Conservation (phyloP, 1,140 invertebrate species). For the Teleogryllus occipitalis region DNA sequence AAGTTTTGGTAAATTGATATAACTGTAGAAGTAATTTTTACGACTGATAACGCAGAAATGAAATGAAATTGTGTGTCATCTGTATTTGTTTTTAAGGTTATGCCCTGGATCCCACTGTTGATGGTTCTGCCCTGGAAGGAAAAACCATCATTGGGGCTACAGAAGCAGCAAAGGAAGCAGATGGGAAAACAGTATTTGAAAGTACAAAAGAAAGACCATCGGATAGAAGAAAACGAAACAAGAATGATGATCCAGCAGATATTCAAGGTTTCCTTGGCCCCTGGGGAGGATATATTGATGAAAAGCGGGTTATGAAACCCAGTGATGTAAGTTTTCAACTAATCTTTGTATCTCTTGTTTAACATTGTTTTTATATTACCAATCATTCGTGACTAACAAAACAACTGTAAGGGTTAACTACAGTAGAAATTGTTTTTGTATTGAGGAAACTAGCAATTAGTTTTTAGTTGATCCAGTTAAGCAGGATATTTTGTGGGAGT, state of each 20-base stretch:
- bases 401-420: too few species aligned
- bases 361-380: too few species aligned
- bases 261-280: conserved; percentile 93
- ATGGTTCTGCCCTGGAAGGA: conserved; percentile 49
- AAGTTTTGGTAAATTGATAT: conserved; percentile 60
- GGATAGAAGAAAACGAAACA: conserved; percentile 83
- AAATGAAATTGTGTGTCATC: neutral
- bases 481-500: too few species aligned
- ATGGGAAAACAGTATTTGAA: conserved; percentile 85
- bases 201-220: conserved; percentile 57
- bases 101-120: conserved; percentile 86
- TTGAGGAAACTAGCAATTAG: too few species aligned
- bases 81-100: conserved; percentile 53
- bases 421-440: too few species aligned
- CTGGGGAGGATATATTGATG: conserved; percentile 92
- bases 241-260: conserved; percentile 86
- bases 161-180: conserved; percentile 49
- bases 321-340: conserved; percentile 46
- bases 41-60: neutral
- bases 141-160: conserved; percentile 60
- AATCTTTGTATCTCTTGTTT: too few species aligned
- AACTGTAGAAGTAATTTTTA: neutral
- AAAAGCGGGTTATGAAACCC: conserved; percentile 79
- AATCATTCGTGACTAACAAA: too few species aligned
- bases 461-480: too few species aligned